Conservation (phyloP, 2,888 invertebrate genomes). For the Cheilosia pagana region DNA sequence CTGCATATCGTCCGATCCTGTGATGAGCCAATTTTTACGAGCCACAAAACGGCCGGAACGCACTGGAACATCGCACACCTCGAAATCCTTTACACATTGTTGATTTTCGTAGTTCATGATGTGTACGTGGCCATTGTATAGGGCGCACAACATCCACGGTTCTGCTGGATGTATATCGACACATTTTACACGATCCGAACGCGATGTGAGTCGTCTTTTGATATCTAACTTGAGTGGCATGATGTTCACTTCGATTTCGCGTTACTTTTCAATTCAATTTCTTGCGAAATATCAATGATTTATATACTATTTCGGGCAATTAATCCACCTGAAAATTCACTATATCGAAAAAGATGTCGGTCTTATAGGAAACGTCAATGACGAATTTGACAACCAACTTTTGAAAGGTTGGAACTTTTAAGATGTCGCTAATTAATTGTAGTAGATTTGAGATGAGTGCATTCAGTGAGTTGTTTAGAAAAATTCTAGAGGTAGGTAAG, state of each 20-base stretch:
- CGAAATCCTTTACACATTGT: slow-evolving; percentile 93
- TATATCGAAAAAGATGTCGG: slow-evolving; percentile 67
- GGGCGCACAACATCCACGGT: slow-evolving; percentile 98
- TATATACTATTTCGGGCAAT: slow-evolving; percentile 27
- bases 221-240: slow-evolving; percentile 98
- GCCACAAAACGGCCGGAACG: slow-evolving; percentile 98
- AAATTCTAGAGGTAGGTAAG: no score
- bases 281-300: slow-evolving; percentile 32
- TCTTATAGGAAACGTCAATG: slow-evolving; percentile 56
- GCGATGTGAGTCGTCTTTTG: slow-evolving; percentile 97
- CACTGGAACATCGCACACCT: slow-evolving; percentile 98
- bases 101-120: slow-evolving; percentile 99
- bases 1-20: slow-evolving; percentile 98
- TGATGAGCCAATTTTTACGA: slow-evolving; percentile 99
- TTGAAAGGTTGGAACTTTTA: slow-evolving; percentile 71
- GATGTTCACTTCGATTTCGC: slow-evolving; percentile 80
- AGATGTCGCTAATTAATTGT: slow-evolving; percentile 17
- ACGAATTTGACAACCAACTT: slow-evolving; percentile 59
- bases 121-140: slow-evolving; percentile 99
- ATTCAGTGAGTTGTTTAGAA: slow-evolving; percentile 16
- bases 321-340: slow-evolving; percentile 35
- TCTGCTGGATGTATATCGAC: slow-evolving; percentile 99
- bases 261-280: slow-evolving; percentile 10
- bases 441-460: slow-evolving; percentile 27
- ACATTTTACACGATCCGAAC: slow-evolving; percentile 99